Conservation (phyloP, 2,797 vertebrate genomes). For the Dendrocincla tyrannina region DNA sequence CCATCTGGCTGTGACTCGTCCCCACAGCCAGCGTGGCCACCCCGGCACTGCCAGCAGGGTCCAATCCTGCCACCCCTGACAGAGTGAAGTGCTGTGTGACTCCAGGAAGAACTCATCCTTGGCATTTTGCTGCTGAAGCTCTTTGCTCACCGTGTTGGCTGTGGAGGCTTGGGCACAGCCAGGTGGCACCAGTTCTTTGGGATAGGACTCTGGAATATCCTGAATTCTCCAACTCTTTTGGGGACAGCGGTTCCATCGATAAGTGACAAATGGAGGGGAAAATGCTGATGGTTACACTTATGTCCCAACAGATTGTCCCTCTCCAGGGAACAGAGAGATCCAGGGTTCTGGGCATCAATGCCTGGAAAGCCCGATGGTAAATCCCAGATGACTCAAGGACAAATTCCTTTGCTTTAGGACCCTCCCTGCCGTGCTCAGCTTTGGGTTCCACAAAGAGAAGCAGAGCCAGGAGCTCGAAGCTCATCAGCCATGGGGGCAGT, state of each 20-base stretch:
- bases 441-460: background rate
- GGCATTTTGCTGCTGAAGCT: background rate
- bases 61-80: background rate
- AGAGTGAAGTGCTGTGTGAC: fast-evolving
- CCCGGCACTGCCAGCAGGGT: background rate
- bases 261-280: fast-evolving
- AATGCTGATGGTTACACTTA: background rate
- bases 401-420: background rate
- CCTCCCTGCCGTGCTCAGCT: background rate
- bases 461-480: background rate
- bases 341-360: fast-evolving
- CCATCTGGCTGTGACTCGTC: background rate
- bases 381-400: background rate
- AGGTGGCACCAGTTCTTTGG: fast-evolving
- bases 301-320: fast-evolving
- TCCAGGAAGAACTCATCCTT: background rate
- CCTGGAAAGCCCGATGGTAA: background rate
- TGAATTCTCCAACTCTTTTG: fast-evolving
- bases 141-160: fast-evolving
- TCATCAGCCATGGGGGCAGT: background rate
- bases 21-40: background rate
- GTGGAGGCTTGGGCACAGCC: background rate
- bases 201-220: fast-evolving
- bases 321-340: background rate
- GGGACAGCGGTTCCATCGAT: background rate